Conservation (phyloP, 2,797 vertebrate species). For the Sebastes kiyomatsui region DNA sequence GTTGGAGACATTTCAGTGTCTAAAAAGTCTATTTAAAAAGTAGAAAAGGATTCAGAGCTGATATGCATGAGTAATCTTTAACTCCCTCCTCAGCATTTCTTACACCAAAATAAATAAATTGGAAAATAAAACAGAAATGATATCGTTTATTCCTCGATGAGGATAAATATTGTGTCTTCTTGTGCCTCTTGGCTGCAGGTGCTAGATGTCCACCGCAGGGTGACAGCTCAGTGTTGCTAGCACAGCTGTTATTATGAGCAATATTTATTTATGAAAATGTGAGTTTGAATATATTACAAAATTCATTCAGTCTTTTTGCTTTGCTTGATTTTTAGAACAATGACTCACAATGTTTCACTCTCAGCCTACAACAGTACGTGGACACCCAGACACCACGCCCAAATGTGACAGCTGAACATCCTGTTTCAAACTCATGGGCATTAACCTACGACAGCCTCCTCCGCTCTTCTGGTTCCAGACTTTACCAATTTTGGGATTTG, state of each 20-base stretch:
- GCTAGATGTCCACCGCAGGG: background rate
- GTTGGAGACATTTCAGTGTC: background rate
- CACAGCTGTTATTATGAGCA: slow-evolving; percentile 7
- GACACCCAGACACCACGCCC: background rate
- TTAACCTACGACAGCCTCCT: background rate
- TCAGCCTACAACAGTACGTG: background rate
- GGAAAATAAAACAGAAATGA: background rate
- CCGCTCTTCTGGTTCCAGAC: background rate
- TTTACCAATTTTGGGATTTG: background rate
- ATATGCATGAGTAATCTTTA: background rate
- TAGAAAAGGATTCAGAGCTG: background rate
- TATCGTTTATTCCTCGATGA: background rate
- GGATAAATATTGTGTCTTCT: background rate
- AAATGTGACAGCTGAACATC: background rate
- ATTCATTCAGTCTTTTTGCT: slow-evolving; percentile 4
- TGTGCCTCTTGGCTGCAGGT: background rate
- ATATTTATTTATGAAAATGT: slow-evolving; percentile 15
- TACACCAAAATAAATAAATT: background rate
- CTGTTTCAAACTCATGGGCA: background rate
- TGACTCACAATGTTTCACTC: background rate
- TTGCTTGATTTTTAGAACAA: background rate
- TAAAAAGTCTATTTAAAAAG: background rate
- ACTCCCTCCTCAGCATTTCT: background rate
- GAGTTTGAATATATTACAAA: slow-evolving; percentile 6
- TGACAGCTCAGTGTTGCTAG: background rate